Conservation (phyloP, 1,140 invertebrate genomes). For the Aphelenchoides besseyi region DNA sequence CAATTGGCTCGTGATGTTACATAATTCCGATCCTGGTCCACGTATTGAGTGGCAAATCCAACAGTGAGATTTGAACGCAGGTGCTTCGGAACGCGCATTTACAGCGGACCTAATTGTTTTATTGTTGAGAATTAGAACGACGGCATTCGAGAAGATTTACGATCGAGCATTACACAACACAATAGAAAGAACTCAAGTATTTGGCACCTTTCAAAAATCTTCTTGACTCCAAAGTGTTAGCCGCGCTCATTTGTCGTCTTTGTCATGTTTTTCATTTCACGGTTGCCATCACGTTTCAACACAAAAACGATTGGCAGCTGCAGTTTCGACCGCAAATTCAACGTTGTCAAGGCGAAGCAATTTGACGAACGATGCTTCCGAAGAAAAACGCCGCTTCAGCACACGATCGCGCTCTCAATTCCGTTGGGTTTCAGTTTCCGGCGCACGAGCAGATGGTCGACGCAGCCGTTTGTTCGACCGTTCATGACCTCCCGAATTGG, state of each 20-base stretch:
- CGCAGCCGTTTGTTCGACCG: neutral
- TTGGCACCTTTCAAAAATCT: neutral
- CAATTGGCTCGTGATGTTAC: neutral
- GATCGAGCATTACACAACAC: neutral
- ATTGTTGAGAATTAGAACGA: neutral
- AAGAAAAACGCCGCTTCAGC: neutral
- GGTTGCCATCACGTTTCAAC: neutral
- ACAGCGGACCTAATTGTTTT: neutral
- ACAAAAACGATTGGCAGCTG: neutral
- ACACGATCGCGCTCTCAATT: too few relatives aligned
- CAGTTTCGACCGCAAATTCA: neutral
- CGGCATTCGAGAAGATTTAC: neutral
- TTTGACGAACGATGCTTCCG: neutral
- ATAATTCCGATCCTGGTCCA: neutral
- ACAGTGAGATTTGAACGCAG: neutral
- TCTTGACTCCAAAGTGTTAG: neutral
- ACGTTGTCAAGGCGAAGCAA: neutral
- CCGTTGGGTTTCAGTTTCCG: neutral
- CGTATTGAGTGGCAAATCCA: conserved; percentile 1
- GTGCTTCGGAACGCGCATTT: neutral
- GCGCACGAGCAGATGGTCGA: neutral
- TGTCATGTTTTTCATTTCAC: neutral
- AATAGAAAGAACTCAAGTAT: neutral
- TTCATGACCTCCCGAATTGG: neutral
- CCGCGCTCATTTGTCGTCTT: neutral